Percentiles rank a stretch among this genome's conserved stretches.
phyloP scores from a whole-genome alignment of 2,113 vertebrate genomes.

The Cichladusa arquata region DNA sequence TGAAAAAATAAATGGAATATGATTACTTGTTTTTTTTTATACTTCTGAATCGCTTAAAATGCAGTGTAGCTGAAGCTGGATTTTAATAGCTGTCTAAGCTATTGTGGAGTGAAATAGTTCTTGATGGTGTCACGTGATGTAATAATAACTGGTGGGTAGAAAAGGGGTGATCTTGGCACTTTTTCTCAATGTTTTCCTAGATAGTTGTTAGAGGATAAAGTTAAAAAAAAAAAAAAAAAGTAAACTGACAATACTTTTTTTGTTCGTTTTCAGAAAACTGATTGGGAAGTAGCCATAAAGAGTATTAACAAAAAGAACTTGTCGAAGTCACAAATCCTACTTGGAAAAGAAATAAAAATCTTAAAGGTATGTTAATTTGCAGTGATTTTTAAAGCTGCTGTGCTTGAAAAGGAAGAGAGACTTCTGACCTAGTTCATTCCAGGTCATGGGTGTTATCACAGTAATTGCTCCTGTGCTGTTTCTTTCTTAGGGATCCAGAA shows the following conservation, averaged over 20 bases:
- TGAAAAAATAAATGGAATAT: neutral
- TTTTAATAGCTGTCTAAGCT: constrained; percentile 13
- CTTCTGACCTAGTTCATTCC: constrained; percentile 29
- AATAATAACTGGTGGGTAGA: constrained; percentile 2
- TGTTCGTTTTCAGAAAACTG: constrained; percentile 83
- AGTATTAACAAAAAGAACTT: constrained; percentile 99
- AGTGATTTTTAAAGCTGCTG: constrained; percentile 45
- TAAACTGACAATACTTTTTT: neutral
- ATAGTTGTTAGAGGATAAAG: neutral
- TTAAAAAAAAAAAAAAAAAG: neutral
- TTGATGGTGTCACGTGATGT: constrained; percentile 7
- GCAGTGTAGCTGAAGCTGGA: neutral
- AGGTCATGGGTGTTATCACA: neutral
- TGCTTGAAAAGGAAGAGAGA: neutral
- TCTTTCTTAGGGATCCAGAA: neutral
- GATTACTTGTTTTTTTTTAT: neutral
- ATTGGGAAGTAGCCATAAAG: constrained; percentile 98
- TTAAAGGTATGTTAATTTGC: constrained; percentile 85
- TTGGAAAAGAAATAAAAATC: constrained; percentile 99
- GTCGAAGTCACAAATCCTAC: constrained; percentile 96
- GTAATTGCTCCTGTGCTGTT: neutral
- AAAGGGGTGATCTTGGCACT: neutral
- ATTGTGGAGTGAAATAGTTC: constrained; percentile 24
- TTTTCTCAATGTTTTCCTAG: neutral
- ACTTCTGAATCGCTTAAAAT: neutral